phyloP scores from a whole-genome alignment of 2,888 invertebrate genomes.

The Mesorhabditis sp. region DNA sequence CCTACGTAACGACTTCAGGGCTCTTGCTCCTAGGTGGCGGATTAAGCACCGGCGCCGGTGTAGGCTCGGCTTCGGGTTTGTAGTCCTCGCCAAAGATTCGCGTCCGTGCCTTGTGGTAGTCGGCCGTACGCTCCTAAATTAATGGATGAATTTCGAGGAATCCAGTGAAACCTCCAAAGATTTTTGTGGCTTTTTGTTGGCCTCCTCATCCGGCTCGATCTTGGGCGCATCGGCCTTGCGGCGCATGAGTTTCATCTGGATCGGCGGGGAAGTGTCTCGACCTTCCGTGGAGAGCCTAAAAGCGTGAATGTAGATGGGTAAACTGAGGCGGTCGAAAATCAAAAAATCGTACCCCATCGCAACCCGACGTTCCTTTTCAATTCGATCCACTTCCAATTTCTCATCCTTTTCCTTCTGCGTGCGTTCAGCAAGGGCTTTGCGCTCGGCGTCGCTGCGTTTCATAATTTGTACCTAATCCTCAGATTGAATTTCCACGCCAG shows the following conservation, averaged over 20 bases:
- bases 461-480: background rate
- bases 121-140: background rate
- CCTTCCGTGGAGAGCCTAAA: background rate
- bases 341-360: background rate
- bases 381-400: background rate
- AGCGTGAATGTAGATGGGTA: background rate
- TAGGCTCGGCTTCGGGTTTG: background rate
- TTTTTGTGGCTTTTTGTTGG: background rate
- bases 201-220: background rate
- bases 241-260: background rate
- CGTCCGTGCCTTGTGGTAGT: background rate
- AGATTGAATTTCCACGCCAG: background rate
- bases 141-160: too few species aligned
- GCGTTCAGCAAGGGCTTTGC: background rate
- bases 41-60: background rate
- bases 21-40: background rate
- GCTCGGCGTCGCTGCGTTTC: background rate
- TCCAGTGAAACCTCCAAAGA: background rate
- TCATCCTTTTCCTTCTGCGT: background rate
- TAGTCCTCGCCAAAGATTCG: conserved; percentile 4
- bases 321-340: background rate
- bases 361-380: background rate
- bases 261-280: background rate
- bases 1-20: background rate
- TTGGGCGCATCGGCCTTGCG: background rate